phyloP scores from a whole-genome alignment of 2,113 vertebrate genomes.

The Coracopsis vasa region DNA sequence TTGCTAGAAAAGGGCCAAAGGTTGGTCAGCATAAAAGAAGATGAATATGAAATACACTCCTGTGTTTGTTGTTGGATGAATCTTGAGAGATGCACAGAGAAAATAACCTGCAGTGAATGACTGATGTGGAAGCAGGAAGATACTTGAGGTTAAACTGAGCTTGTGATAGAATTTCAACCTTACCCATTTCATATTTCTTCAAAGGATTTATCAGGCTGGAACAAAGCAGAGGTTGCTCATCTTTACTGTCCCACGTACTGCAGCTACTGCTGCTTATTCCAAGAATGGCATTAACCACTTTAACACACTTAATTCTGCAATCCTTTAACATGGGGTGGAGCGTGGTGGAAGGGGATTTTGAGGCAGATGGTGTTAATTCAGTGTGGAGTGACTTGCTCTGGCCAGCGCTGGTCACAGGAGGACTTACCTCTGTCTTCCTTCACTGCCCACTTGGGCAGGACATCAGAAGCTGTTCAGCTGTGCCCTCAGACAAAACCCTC shows the following conservation, averaged over 20 bases:
- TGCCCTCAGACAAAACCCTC: neutral
- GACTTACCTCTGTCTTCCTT: neutral
- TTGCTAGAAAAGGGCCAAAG: neutral
- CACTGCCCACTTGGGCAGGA: neutral
- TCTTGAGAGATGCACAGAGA: neutral
- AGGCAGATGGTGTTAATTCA: neutral
- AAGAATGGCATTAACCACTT: neutral
- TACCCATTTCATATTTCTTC: neutral
- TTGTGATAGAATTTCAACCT: neutral
- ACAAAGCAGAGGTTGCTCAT: neutral
- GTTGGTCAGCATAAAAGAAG: neutral
- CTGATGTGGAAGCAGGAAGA: neutral
- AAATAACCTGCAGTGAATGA: neutral
- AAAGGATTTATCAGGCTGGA: neutral
- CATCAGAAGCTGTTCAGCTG: neutral
- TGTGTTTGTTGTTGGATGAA: neutral
- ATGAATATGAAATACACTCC: neutral
- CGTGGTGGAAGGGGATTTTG: neutral
- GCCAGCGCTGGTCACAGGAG: neutral
- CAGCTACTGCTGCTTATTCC: neutral
- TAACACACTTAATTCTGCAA: neutral
- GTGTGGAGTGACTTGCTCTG: neutral
- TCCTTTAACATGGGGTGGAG: fast-evolving
- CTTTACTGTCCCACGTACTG: neutral
- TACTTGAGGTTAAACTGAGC: neutral